phyloP scores from a whole-genome alignment of 2,113 vertebrate genomes.

The Mesitornis unicolor region DNA sequence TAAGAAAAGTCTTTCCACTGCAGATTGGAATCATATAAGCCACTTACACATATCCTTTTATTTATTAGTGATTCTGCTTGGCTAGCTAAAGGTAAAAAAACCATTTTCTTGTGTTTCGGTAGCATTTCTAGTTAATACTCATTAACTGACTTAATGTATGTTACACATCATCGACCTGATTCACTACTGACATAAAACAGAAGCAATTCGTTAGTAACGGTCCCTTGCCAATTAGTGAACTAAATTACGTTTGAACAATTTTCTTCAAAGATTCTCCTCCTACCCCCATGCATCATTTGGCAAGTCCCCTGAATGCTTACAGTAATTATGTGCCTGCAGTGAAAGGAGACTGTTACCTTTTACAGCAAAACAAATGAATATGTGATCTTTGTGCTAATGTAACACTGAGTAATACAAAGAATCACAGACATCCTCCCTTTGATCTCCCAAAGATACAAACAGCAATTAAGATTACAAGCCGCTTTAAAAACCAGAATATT shows the following conservation, averaged over 20 bases:
- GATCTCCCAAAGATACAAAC: constrained; percentile 9
- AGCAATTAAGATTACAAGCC: constrained; percentile 15
- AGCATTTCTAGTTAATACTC: constrained; percentile 55
- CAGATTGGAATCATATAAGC: constrained; percentile 54
- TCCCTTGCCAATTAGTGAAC: constrained; percentile 54
- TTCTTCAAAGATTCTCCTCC: constrained; percentile 60
- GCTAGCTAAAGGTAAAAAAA: constrained; percentile 13
- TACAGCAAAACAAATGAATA: constrained; percentile 31
- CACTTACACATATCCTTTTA: constrained; percentile 42
- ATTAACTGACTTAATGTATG: constrained; percentile 51
- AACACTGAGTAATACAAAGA: constrained; percentile 47
- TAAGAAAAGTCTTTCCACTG: constrained; percentile 61
- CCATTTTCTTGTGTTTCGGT: constrained; percentile 39
- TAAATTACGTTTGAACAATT: constrained; percentile 53
- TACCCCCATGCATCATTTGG: constrained; percentile 27
- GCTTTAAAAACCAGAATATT: neutral
- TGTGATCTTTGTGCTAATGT: neutral
- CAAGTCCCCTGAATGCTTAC: constrained; percentile 48
- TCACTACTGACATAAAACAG: constrained; percentile 66
- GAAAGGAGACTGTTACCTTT: constrained; percentile 48
- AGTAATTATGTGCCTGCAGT: constrained; percentile 48
- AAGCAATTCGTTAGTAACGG: constrained; percentile 56
- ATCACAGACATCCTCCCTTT: constrained; percentile 29
- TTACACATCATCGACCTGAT: constrained; percentile 59
- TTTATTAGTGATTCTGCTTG: constrained; percentile 33